phyloP scores from a whole-genome alignment of 2,888 invertebrate species.

The Megaustenia siamemsis region DNA sequence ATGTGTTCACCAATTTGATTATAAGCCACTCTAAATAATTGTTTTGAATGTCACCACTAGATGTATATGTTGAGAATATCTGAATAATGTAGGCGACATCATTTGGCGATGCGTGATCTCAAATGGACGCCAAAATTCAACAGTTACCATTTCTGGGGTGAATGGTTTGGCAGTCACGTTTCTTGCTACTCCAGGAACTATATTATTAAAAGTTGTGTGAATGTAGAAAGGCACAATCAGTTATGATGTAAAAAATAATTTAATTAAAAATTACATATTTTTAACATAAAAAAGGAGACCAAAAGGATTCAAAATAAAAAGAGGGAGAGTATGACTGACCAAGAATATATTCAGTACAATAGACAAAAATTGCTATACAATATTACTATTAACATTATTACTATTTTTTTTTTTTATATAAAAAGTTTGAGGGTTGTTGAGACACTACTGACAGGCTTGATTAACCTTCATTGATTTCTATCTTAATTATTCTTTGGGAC shows the following conservation, averaged over 20 bases:
- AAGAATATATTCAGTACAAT: no score
- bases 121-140: conserved; percentile 87
- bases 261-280: neutral
- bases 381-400: no score
- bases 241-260: no score
- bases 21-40: conserved; percentile 41
- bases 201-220: conserved; percentile 60
- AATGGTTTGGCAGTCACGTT: conserved; percentile 86
- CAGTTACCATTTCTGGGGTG: conserved; percentile 87
- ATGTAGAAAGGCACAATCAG: no score
- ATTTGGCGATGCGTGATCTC: conserved; percentile 86
- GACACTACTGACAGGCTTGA: no score
- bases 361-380: no score
- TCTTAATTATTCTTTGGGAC: no score
- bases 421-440: no score
- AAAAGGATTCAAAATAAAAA: neutral
- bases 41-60: conserved; percentile 29
- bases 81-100: conserved; percentile 82
- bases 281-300: neutral
- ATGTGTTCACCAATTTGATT: conserved; percentile 13
- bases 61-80: conserved; percentile 45
- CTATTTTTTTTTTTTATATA: no score
- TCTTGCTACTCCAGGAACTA: conserved; percentile 88
- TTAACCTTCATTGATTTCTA: no score
- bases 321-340: no score